Base-by-base conservation (phyloP, 2,113 vertebrate genomes). In the Trochalopteron elliotii region DNA sequence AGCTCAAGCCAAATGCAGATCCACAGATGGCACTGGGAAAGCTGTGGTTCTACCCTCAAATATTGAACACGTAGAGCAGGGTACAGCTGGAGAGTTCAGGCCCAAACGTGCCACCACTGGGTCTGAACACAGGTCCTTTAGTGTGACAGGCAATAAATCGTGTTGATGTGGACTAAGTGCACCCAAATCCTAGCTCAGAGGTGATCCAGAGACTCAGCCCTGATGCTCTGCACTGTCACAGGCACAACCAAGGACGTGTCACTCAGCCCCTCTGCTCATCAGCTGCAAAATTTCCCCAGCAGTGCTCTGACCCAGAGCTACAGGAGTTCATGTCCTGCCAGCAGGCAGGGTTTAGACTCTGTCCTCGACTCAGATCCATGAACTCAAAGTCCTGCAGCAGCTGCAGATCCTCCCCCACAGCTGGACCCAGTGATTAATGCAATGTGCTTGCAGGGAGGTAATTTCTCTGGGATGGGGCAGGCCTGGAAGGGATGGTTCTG, bases 11-110 rank as follows among this genome's bases (percentile, higher is more conserved):
- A 92, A 76, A 72, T 35, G 44, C 37, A 75, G 60, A 40, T n/a
- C 24, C 60, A 30, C 64, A 84, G 94, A 92, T 91, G 84, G 57
- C 65, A 60, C 31, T 4, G 30, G 33, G 74, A 84, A 91, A 91
- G 76, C 77, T 9, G 7, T 14, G 69, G n/a, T 37, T 94, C 27
- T 72, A 35, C 65, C 69, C 67, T 59, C 61, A 82, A 82, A 94
- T 11, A 33, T 0, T 85, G 70, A 72, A 47, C 27, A 30, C 0
- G 0, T 4, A 63, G 31, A 59, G 4, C 24, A 89, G 60, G 42
- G 15, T 3, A 10, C 40, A 84, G 44, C 25, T 27, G 40, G 14
- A 25, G 44, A 40, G 44, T 44, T 60, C n/a, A 64, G 59, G 78
- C 42, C 77, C 40, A 85, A 90, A 83, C 40, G 39, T 33, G 10